Evolutionary conservation across 2,113 vertebrate genomes (phyloP).

Genomic region (Hemicordylus capensis): DNA sequence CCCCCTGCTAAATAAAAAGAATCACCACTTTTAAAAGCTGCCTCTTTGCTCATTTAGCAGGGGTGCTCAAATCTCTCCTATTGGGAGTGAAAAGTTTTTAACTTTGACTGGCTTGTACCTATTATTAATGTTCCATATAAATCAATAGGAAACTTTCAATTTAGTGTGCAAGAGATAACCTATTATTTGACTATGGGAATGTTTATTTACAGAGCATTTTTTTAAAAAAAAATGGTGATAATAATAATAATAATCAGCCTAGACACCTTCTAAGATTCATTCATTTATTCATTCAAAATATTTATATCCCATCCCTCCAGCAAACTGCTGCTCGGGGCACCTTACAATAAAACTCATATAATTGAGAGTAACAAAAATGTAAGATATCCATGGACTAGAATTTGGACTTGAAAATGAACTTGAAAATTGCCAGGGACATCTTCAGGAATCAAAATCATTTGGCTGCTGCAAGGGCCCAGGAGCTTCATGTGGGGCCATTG

Average conservation of each 20-base stretch:
- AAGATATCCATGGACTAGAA: background rate
- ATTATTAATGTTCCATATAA: constrained; percentile 14
- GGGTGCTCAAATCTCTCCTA: background rate
- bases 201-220: constrained; percentile 46
- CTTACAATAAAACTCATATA: too few relatives aligned
- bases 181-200: constrained; percentile 30
- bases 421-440: too few relatives aligned
- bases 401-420: background rate
- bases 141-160: constrained; percentile 52
- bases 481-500: too few relatives aligned
- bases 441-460: too few relatives aligned
- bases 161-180: constrained; percentile 18
- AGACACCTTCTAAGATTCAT: constrained; percentile 44
- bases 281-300: too few relatives aligned
- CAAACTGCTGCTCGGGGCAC: too few relatives aligned
- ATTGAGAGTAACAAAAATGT: background rate
- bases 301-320: too few relatives aligned
- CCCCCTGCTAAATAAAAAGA: too few relatives aligned
- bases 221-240: too few relatives aligned
- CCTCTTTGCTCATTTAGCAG: too few relatives aligned
- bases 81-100: background rate
- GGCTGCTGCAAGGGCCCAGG: too few relatives aligned
- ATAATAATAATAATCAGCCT: constrained; percentile 47
- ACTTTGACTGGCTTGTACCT: background rate
- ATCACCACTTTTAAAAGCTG: too few relatives aligned